Evolutionary conservation across 2,113 vertebrate genomes (phyloP).

Genomic region (Lonchura striata): DNA sequence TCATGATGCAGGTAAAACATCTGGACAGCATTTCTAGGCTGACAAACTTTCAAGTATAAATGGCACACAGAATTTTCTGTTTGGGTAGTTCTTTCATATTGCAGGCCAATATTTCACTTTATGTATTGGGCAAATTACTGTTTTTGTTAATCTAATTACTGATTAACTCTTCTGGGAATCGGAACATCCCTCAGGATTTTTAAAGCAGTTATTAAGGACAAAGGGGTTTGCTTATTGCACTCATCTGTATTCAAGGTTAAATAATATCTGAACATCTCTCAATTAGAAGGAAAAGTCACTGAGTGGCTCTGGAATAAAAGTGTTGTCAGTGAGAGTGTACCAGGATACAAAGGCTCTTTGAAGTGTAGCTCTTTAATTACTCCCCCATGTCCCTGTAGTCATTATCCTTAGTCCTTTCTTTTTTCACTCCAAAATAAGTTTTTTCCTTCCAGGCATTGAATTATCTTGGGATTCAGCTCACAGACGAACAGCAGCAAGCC

Average conservation of each 20-base stretch:
- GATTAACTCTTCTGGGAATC: conserved; percentile 14
- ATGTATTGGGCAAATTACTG: conserved; percentile 17
- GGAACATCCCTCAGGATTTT: conserved; percentile 7
- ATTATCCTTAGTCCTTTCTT: conserved; percentile 3
- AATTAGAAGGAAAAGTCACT: conserved; percentile 26
- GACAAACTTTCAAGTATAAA: background rate
- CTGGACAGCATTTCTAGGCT: background rate
- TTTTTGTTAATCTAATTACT: conserved; percentile 51
- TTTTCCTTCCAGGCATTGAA: conserved; percentile 80
- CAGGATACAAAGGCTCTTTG: conserved; percentile 38
- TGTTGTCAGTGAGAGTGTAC: conserved; percentile 16
- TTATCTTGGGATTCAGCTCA: conserved; percentile 84
- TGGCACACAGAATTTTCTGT: background rate
- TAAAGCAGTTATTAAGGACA: conserved; percentile 34
- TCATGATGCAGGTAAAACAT: background rate
- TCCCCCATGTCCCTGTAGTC: conserved; percentile 21
- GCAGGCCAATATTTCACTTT: background rate
- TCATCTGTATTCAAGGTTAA: conserved; percentile 43
- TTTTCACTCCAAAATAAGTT: background rate
- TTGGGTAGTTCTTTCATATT: background rate
- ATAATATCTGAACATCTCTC: conserved; percentile 49
- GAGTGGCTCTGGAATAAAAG: conserved; percentile 33
- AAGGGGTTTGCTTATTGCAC: conserved; percentile 20
- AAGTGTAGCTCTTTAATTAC: conserved; percentile 48
- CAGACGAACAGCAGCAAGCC: conserved; percentile 79